Conservation (phyloP, 2,888 invertebrate genomes). For the Ectemnius continuus region DNA sequence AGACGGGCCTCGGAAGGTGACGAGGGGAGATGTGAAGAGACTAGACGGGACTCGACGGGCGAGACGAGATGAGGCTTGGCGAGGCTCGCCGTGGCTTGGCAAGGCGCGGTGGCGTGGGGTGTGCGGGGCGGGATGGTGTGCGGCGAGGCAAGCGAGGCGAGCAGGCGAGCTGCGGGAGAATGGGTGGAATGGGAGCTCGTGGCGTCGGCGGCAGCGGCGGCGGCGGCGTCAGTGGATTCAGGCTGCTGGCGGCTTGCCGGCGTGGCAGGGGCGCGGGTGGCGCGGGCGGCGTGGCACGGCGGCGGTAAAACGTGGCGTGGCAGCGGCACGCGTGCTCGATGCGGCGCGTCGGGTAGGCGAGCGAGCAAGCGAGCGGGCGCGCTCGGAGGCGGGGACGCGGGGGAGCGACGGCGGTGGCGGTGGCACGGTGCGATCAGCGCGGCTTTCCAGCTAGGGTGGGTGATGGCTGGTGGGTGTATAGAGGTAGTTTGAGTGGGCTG, state of each 20-base stretch:
- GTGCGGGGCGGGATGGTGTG: slow-evolving; percentile 3
- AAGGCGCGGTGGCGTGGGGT: slow-evolving; percentile 14
- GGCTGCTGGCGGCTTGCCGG: too few relatives aligned
- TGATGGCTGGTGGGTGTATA: background rate
- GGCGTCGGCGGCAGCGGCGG: too few relatives aligned
- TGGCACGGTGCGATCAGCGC: background rate
- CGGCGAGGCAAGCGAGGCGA: background rate
- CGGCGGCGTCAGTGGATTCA: too few relatives aligned
- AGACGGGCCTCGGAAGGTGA: too few relatives aligned
- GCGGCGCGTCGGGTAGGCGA: slow-evolving; percentile 24
- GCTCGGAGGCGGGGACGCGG: background rate
- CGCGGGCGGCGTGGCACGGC: slow-evolving; percentile 33
- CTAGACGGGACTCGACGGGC: too few relatives aligned
- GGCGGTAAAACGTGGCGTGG: background rate
- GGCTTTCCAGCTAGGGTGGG: slow-evolving; percentile 1
- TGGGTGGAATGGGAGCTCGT: too few relatives aligned
- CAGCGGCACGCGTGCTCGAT: background rate
- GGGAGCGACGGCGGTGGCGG: slow-evolving; percentile 16
- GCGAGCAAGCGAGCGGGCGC: background rate
- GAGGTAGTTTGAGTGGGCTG: slow-evolving; percentile 4
- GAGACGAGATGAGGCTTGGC: background rate
- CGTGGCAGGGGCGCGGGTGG: too few relatives aligned
- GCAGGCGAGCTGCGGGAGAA: background rate
- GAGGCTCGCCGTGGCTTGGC: background rate
- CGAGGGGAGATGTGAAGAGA: too few relatives aligned